Evolutionary conservation across 1,140 invertebrate species (phyloP).

Genomic region (Dryas iulia): DNA sequence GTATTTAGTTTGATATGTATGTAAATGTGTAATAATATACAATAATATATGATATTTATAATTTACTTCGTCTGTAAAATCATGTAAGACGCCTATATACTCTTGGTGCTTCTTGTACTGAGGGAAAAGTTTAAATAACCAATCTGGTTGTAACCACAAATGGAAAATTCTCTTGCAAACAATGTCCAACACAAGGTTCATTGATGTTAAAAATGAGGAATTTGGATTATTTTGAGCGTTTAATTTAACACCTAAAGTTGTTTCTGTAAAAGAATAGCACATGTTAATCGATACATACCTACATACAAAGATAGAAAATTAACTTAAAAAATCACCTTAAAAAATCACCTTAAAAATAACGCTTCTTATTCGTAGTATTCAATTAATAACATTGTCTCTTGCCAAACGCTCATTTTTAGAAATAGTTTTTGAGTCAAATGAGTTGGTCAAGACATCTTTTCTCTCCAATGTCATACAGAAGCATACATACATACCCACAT

Average conservation of each 20-base stretch:
- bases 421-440: too few species aligned
- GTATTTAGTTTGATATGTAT: neutral
- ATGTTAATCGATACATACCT: neutral
- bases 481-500: too few species aligned
- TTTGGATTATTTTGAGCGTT: slow-evolving; percentile 56
- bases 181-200: slow-evolving; percentile 50
- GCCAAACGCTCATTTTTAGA: too few species aligned
- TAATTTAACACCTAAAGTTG: slow-evolving; percentile 69
- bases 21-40: neutral
- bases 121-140: slow-evolving; percentile 62
- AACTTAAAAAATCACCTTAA: too few species aligned
- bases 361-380: too few species aligned
- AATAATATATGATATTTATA: neutral
- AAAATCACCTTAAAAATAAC: too few species aligned
- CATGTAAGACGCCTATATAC: slow-evolving; percentile 45
- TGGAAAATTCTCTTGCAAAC: slow-evolving; percentile 68
- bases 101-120: slow-evolving; percentile 44
- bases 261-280: slow-evolving; percentile 44
- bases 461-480: too few species aligned
- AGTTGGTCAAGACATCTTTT: too few species aligned
- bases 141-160: slow-evolving; percentile 71
- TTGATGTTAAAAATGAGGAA: slow-evolving; percentile 50
- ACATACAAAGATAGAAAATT: too few species aligned
- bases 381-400: too few species aligned
- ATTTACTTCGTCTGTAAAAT: slow-evolving; percentile 61